These are phyloP conservation scores for Cercocebus atys DNA, from an alignment of 2,113 vertebrate genomes.

Conservation along the genomic window DNA sequence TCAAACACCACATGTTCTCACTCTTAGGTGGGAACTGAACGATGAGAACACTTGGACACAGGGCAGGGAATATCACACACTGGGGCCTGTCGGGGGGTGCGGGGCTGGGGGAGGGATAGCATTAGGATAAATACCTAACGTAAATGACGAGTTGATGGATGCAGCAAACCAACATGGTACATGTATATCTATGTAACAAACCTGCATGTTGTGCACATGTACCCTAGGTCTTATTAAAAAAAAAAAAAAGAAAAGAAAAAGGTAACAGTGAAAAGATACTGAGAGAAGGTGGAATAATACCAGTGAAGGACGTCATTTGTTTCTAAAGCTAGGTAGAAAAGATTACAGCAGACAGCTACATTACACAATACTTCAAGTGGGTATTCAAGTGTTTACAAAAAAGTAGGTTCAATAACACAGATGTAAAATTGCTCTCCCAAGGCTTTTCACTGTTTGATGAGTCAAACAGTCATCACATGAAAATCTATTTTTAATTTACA, in stretches of 20 bases:
- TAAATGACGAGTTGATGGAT: too few relatives aligned
- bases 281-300: not conserved
- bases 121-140: too few relatives aligned
- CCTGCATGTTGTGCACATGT: too few relatives aligned
- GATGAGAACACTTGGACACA: too few relatives aligned
- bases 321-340: conserved; percentile 32
- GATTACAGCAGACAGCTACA: conserved; percentile 54
- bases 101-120: too few relatives aligned
- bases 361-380: conserved; percentile 27
- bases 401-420: conserved; percentile 33
- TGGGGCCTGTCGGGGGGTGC: too few relatives aligned
- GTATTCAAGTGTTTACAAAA: not conserved
- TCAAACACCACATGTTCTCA: too few relatives aligned
- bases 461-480: conserved; percentile 35
- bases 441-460: conserved; percentile 41
- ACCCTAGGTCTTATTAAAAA: not conserved
- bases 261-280: conserved; percentile 26
- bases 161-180: too few relatives aligned
- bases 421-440: conserved; percentile 42
- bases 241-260: conserved; percentile 24
- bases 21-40: too few relatives aligned
- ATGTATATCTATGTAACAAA: too few relatives aligned
- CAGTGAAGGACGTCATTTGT: conserved; percentile 43
- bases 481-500: conserved; percentile 53
- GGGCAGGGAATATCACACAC: too few relatives aligned